Evolutionary conservation across 2,888 invertebrate species (phyloP).

Genomic region (Cyaniris semiargus): DNA sequence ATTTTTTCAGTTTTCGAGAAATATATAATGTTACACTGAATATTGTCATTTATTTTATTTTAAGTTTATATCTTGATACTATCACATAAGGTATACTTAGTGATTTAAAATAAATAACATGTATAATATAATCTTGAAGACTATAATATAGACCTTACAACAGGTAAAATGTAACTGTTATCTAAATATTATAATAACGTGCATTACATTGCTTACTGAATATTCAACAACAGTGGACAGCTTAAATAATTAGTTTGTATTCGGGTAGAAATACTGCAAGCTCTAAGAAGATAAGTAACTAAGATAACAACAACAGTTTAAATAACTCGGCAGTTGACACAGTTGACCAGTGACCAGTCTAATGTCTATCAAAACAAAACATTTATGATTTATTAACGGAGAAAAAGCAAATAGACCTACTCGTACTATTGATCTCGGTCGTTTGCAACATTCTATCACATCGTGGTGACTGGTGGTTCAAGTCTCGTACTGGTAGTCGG

Average conservation of each 20-base stretch:
- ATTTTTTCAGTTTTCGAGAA: slow-evolving; percentile 72
- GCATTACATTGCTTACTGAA: background rate
- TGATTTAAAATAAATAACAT: background rate
- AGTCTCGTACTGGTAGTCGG: slow-evolving; percentile 60
- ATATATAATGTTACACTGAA: slow-evolving; percentile 68
- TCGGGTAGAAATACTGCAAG: slow-evolving; percentile 23
- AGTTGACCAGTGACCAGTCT: background rate
- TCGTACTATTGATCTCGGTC: background rate
- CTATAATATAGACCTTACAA: background rate
- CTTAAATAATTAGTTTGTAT: slow-evolving; percentile 5
- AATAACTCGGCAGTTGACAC: background rate
- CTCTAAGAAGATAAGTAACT: background rate
- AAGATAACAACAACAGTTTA: background rate
- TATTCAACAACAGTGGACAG: background rate
- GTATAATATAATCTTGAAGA: background rate
- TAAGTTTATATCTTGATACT: background rate
- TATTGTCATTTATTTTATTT: slow-evolving; percentile 51
- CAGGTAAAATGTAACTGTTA: background rate
- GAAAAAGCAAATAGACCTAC: background rate
- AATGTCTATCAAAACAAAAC: slow-evolving; percentile 1
- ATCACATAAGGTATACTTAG: background rate
- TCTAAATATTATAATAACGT: background rate
- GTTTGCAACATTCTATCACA: background rate
- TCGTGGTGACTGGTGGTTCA: slow-evolving; percentile 40
- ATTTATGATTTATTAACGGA: background rate